Evolutionary conservation across 2,113 vertebrate genomes (phyloP).

Genomic region (Lepus americanus): DNA sequence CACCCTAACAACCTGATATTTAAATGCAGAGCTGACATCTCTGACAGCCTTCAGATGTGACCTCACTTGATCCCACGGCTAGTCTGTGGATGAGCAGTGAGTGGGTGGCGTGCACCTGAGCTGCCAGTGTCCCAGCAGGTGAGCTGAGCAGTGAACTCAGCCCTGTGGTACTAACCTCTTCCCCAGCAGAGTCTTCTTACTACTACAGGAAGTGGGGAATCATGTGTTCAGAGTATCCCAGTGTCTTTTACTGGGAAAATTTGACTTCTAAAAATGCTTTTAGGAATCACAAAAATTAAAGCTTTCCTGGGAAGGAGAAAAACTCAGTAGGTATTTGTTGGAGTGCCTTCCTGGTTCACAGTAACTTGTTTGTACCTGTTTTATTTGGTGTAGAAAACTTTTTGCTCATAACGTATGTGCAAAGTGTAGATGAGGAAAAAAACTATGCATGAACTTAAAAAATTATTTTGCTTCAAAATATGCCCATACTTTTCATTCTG

Average conservation of each 20-base stretch:
- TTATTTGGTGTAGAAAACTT: too few relatives aligned
- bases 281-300: not conserved
- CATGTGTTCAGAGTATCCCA: not conserved
- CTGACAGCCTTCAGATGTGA: not conserved
- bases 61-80: too few relatives aligned
- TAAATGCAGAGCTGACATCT: not conserved
- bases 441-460: too few relatives aligned
- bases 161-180: not conserved
- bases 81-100: not conserved
- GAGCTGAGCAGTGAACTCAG: not conserved
- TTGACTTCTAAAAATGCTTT: conserved; percentile 19
- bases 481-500: too few relatives aligned
- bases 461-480: too few relatives aligned
- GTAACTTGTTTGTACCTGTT: not conserved
- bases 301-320: not conserved
- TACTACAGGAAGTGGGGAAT: not conserved
- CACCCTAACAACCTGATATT: not conserved
- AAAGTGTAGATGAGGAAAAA: too few relatives aligned
- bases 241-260: not conserved
- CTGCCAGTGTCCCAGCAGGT: too few relatives aligned
- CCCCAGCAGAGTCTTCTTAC: not conserved
- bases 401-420: too few relatives aligned
- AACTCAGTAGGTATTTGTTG: not conserved
- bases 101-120: not conserved
- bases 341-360: not conserved